Conservation (phyloP, 2,113 vertebrate genomes). For the Genyomyrus donnyi region DNA sequence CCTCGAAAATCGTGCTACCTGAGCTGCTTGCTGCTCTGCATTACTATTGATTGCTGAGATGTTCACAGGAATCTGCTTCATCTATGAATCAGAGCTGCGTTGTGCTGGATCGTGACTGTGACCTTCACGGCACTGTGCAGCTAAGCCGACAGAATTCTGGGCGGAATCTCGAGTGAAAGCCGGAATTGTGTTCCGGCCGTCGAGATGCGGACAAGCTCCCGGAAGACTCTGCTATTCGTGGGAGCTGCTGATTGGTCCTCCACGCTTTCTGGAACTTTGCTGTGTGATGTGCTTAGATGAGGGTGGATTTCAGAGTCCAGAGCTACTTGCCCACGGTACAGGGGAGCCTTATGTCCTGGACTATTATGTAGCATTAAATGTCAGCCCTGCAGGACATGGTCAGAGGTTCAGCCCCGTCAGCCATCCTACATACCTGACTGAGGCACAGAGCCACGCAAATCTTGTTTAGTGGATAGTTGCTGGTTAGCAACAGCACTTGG, state of each 20-base stretch:
- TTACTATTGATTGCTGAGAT: neutral
- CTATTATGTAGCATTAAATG: slow-evolving; percentile 44
- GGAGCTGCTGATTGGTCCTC: neutral
- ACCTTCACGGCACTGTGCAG: neutral
- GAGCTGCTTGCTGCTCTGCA: neutral
- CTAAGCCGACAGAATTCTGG: neutral
- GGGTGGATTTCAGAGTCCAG: neutral
- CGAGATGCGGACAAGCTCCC: neutral
- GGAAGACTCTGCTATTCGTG: neutral
- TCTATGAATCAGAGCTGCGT: neutral
- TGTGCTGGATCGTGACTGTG: neutral
- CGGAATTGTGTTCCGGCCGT: neutral
- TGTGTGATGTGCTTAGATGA: neutral
- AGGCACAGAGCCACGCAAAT: slow-evolving; percentile 49
- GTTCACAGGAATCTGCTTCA: neutral
- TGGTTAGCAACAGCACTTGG: neutral
- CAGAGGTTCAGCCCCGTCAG: slow-evolving; percentile 48
- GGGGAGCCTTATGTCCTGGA: neutral
- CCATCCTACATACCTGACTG: slow-evolving; percentile 73
- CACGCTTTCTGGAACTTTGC: neutral
- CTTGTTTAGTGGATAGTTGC: slow-evolving; percentile 73
- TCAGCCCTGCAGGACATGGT: slow-evolving; percentile 47
- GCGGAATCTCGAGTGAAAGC: neutral
- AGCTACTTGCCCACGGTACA: neutral
- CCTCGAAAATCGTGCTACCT: neutral